Percentiles rank a stretch among this genome's conserved stretches.
Conservation (phyloP, 2,797 vertebrate genomes). For the Artibeus jamaicensis region DNA sequence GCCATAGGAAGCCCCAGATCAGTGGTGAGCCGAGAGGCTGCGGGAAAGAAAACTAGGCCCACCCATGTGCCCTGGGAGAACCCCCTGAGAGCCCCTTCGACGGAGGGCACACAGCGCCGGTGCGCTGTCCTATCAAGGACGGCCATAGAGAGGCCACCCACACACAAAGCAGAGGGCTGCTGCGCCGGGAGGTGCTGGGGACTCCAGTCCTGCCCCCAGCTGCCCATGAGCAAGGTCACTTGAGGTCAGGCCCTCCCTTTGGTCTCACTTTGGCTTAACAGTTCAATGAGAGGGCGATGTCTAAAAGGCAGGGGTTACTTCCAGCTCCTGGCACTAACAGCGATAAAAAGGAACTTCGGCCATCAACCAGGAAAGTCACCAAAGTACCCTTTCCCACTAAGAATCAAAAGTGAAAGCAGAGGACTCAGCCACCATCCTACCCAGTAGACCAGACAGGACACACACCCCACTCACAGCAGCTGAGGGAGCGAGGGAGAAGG, state of each 20-base stretch:
- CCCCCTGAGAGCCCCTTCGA: not conserved
- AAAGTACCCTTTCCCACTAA: not conserved
- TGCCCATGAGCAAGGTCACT: rapidly evolving
- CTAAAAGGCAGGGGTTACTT: not conserved
- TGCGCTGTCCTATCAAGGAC: rapidly evolving
- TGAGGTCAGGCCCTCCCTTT: not conserved
- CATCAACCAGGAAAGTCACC: not conserved
- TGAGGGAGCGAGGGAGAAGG: rapidly evolving
- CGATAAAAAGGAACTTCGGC: not conserved
- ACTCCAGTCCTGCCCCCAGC: rapidly evolving
- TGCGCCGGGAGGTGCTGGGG: rapidly evolving
- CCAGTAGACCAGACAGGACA: rapidly evolving
- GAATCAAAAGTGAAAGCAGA: not conserved
- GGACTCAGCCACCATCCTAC: not conserved
- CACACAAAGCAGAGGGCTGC: not conserved
- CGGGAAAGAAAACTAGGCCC: not conserved
- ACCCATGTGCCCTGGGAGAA: rapidly evolving
- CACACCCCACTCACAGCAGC: rapidly evolving
- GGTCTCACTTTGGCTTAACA: not conserved
- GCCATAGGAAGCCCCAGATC: not conserved
- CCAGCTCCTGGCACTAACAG: too few species aligned
- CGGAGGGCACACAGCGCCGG: rapidly evolving
- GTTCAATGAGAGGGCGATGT: rapidly evolving
- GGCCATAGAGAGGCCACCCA: not conserved
- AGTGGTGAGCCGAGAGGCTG: not conserved